A percentile compares a stretch with the other conserved stretches of the same genome.
These are phyloP conservation scores for Glyphotaelius pellucidus DNA, from an alignment of 2,888 invertebrate genomes.

Conservation along the genomic window DNA sequence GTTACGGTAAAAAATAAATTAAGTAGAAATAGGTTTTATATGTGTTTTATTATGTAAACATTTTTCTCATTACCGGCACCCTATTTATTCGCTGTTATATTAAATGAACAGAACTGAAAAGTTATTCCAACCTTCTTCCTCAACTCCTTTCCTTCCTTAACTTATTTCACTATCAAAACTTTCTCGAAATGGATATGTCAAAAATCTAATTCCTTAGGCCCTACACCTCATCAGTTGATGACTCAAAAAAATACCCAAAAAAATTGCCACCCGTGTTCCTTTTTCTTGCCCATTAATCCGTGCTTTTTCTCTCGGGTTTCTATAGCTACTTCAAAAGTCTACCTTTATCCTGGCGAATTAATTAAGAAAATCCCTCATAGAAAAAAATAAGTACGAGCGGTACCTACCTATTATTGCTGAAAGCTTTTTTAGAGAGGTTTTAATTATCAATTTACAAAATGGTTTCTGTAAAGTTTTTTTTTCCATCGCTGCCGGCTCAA, in stretches of 20 bases:
- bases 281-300: neutral
- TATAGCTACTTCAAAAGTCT: neutral
- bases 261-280: neutral
- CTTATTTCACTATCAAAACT: neutral
- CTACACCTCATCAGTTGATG: neutral
- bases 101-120: neutral
- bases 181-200: neutral
- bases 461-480: constrained; percentile 26
- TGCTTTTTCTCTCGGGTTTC: neutral
- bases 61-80: neutral
- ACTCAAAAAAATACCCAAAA: neutral
- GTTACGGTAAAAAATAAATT: too few species aligned
- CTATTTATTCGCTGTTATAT: too few species aligned
- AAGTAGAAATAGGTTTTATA: too few species aligned
- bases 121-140: neutral
- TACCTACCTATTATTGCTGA: constrained; percentile 3
- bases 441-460: constrained; percentile 45
- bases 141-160: neutral
- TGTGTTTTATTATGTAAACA: too few species aligned
- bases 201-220: neutral
- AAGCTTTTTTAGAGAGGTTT: constrained; percentile 37
- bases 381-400: neutral
- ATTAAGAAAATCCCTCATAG: neutral
- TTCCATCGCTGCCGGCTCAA: constrained; percentile 26
- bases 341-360: neutral